A percentile compares a stretch with the other conserved stretches of the same genome.
These are phyloP conservation scores for Poecilia wingei DNA, from an alignment of 2,797 vertebrate genomes.

Conservation along the genomic window DNA sequence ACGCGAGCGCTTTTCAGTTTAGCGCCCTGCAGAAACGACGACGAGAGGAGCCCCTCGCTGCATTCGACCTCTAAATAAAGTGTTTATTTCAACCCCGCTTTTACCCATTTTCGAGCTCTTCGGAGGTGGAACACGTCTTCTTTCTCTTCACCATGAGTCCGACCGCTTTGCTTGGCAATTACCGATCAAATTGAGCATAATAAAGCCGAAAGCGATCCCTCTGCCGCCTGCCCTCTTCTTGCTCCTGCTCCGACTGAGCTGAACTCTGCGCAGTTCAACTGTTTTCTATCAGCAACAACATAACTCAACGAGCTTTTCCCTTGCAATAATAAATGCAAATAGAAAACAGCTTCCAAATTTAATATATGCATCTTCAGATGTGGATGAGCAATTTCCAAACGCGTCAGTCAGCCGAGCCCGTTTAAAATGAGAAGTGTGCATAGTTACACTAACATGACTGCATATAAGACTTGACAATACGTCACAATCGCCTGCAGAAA, in stretches of 20 bases:
- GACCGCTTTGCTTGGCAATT: constrained; percentile 73
- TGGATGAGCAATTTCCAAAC: not conserved
- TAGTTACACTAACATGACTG: constrained; percentile 55
- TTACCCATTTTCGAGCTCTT: constrained; percentile 85
- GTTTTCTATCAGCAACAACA: constrained; percentile 75
- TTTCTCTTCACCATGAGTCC: constrained; percentile 92
- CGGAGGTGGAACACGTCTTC: constrained; percentile 81
- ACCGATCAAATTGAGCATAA: constrained; percentile 81
- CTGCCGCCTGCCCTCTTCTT: constrained; percentile 77
- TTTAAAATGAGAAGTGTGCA: constrained; percentile 35
- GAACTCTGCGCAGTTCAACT: constrained; percentile 85
- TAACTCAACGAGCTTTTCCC: constrained; percentile 64
- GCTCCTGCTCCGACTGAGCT: constrained; percentile 81
- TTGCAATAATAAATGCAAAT: constrained; percentile 2
- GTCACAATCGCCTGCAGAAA: constrained; percentile 67
- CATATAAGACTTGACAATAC: constrained; percentile 66
- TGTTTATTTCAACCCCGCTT: constrained; percentile 69
- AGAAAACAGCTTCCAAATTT: not conserved
- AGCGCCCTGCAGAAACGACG: constrained; percentile 86
- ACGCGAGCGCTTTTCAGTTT: constrained; percentile 83
- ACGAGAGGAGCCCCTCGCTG: constrained; percentile 75
- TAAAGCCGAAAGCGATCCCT: constrained; percentile 76
- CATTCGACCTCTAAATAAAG: constrained; percentile 85
- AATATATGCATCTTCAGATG: not conserved
- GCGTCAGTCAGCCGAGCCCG: not conserved